Base-by-base conservation (phyloP, 2,113 vertebrate genomes). In the Aphyosemion australe region DNA sequence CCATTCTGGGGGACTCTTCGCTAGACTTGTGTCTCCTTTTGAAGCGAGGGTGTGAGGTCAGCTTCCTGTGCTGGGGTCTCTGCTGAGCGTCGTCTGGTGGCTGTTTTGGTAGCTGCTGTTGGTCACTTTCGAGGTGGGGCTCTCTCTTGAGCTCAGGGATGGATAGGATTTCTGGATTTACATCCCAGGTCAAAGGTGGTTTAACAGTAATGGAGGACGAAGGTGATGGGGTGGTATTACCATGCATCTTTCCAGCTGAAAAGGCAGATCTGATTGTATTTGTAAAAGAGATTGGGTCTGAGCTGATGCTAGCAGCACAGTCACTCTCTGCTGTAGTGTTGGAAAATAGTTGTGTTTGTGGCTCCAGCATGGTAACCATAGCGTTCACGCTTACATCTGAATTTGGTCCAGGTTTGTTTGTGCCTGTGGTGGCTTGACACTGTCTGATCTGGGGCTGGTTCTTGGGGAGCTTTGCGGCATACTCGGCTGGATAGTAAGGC, bases 401-500 rank as follows among this genome's bases (percentile, higher is more conserved):
- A 76, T 76, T 87, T 74, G 77, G 74, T 79, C 87, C 91, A 0
- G 78, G 63, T 79, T 75, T 89, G 69, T 80, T 81, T 19, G 72
- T 48, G 61, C 80, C 88, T 42, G 83, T 39, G 37, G 77, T 56
- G 16, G 85, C 63, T 31, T 86, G 86, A 79, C 82, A 82, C 61
- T 92, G 91, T 64, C 89, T 75, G 62, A 91, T 70, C 76, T 95
- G 96, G 61, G 96, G 95, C 0, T 94, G 96, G 76, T 98, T 98
- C 88, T 98, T 99, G 72, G 95, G 95, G 66, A 98, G 94, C 55
- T 94, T 97, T 75, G 95, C 92, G 52, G 94, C 95, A 1, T 98
- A 98, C 87, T 98, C 96, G 70, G 97, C 95, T 52, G 96, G 97
- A 82, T 99, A 99, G 90, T 95, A 99, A 50, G 97, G 97, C 76